Evolutionary conservation across 1,140 invertebrate species (phyloP).

Genomic region (Oedothorax gibbosus): DNA sequence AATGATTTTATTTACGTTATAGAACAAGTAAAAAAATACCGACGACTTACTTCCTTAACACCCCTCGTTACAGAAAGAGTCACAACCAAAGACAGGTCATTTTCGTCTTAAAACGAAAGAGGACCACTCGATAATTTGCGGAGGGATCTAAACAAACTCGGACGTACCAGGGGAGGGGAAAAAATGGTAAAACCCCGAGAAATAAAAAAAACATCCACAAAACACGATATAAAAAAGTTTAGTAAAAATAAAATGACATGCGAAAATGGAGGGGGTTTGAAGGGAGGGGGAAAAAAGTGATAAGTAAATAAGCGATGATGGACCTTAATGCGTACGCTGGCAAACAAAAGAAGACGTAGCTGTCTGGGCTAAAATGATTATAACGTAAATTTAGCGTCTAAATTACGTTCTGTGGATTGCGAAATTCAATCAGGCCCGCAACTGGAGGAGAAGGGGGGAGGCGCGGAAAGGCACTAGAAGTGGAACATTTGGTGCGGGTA

Average conservation of each 20-base stretch:
- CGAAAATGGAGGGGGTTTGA: background rate
- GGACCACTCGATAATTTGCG: constrained; percentile 45
- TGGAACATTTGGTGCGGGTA: constrained; percentile 42
- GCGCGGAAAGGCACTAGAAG: constrained; percentile 10
- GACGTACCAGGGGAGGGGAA: constrained; percentile 13
- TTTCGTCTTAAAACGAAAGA: constrained; percentile 5
- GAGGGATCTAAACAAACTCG: constrained; percentile 58
- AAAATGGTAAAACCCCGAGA: constrained; percentile 4
- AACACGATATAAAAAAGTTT: constrained; percentile 11
- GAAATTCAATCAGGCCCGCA: constrained; percentile 55
- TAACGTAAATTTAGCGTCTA: constrained; percentile 59
- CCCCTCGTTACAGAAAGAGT: background rate
- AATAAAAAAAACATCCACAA: constrained; percentile 15
- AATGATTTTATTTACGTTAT: no score
- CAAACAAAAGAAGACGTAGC: constrained; percentile 58
- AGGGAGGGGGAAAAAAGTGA: constrained; percentile 49
- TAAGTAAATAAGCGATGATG: constrained; percentile 53
- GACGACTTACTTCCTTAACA: background rate
- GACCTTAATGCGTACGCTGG: constrained; percentile 45
- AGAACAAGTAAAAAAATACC: no score
- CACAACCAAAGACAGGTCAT: constrained; percentile 1
- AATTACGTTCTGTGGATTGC: constrained; percentile 59
- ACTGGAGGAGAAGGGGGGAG: constrained; percentile 23
- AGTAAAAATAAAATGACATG: constrained; percentile 23
- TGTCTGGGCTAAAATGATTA: constrained; percentile 52